Conservation (phyloP, 2,797 vertebrate genomes). For the Xerus rutilus region DNA sequence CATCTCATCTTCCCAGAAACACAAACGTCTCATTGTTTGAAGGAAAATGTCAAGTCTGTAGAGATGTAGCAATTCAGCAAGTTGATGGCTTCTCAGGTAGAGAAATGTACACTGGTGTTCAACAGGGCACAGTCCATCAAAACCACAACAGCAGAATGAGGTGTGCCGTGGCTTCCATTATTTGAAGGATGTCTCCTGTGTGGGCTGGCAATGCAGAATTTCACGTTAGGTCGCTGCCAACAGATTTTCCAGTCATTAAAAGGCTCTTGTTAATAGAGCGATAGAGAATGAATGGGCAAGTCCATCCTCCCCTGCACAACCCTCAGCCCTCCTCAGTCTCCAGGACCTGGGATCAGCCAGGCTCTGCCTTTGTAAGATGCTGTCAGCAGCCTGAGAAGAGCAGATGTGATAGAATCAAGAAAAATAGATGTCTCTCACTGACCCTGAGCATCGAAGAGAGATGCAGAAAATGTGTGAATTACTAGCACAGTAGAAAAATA, state of each 20-base stretch:
- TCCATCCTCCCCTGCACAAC: neutral
- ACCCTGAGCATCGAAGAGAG: slow-evolving; percentile 38
- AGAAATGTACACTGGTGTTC: neutral
- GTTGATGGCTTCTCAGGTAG: neutral
- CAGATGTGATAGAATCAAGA: slow-evolving; percentile 59
- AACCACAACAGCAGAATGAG: neutral
- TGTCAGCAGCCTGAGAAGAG: slow-evolving; percentile 49
- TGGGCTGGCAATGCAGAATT: neutral
- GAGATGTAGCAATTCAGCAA: neutral
- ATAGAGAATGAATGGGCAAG: neutral
- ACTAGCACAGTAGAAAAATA: slow-evolving; percentile 64
- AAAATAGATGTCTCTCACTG: slow-evolving; percentile 53
- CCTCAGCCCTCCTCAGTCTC: neutral
- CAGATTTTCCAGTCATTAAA: slow-evolving; percentile 54
- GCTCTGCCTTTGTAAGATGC: slow-evolving; percentile 50
- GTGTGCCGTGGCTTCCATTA: slow-evolving; percentile 17
- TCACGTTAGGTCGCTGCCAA: slow-evolving; percentile 33
- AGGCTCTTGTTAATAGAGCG: slow-evolving; percentile 1
- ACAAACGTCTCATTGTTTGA: neutral
- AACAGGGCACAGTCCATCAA: slow-evolving; percentile 9
- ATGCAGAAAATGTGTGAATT: slow-evolving; percentile 45
- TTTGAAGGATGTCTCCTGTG: slow-evolving; percentile 36
- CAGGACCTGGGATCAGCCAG: neutral
- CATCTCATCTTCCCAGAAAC: neutral
- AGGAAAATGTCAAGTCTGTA: neutral